Conservation (phyloP, 1,140 invertebrate genomes). For the Drosophila melanogaster region Release_6_plus_ISO1_MT NT_033777.3:15564501-15565000, state of each 20-base stretch:
- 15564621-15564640: background rate
- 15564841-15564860: slow-evolving; percentile 41
- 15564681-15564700: slow-evolving; percentile 34
- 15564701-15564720: slow-evolving; percentile 67
- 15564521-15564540: slow-evolving; percentile 1
- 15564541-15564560: background rate
- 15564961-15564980: slow-evolving; percentile 47
- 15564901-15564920: slow-evolving; percentile 10
- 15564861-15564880: too few species aligned
- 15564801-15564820: slow-evolving; percentile 58
- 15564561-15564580: background rate
- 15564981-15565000: slow-evolving; percentile 16
- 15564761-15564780: slow-evolving; percentile 29
- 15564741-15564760: background rate
- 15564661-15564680: background rate
- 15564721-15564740: slow-evolving; percentile 29
- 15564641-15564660: background rate
- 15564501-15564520: slow-evolving; percentile 18
- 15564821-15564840: slow-evolving; percentile 49
- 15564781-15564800: slow-evolving; percentile 36
- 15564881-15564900: background rate
- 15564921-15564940: slow-evolving; percentile 54
- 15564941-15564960: slow-evolving; percentile 62
- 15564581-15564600: background rate
- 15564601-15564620: too few species aligned